phyloP scores from a whole-genome alignment of 2,888 invertebrate species.

The Lithosia quadra region DNA sequence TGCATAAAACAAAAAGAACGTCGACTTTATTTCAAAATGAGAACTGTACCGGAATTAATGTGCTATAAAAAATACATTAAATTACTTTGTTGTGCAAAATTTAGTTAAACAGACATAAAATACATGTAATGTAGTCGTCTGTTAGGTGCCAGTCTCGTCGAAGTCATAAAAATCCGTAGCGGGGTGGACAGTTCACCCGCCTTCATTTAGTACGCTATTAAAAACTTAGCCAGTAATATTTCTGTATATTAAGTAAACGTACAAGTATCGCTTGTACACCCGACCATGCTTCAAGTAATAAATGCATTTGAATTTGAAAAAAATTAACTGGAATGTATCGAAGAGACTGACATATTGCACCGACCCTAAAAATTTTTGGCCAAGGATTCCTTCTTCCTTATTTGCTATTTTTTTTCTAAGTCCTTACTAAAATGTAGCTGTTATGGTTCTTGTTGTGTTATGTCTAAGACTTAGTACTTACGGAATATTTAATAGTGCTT shows the following conservation, averaged over 20 bases:
- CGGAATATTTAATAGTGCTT: neutral
- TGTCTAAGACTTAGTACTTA: too few species aligned
- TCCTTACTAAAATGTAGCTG: too few species aligned
- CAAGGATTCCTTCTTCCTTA: too few species aligned
- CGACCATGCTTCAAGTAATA: too few species aligned
- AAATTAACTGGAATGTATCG: too few species aligned
- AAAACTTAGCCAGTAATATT: neutral
- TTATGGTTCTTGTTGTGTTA: too few species aligned
- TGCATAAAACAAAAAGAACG: neutral
- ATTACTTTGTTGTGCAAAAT: conserved; percentile 20
- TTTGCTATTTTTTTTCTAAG: too few species aligned
- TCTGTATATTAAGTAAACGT: neutral
- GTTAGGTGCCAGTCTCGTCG: conserved; percentile 11
- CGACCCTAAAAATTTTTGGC: too few species aligned
- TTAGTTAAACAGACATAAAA: conserved; percentile 18
- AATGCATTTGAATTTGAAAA: too few species aligned
- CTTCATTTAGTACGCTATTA: conserved; percentile 16
- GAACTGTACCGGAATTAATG: conserved; percentile 16
- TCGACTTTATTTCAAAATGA: conserved; percentile 10
- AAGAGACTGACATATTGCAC: too few species aligned
- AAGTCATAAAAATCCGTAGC: conserved; percentile 17
- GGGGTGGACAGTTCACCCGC: conserved; percentile 12
- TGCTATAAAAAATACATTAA: conserved; percentile 20
- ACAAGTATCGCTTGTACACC: neutral
- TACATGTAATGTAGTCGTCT: conserved; percentile 12